phyloP scores from a whole-genome alignment of 2,888 invertebrate species.

The Vanessa cardui region DNA sequence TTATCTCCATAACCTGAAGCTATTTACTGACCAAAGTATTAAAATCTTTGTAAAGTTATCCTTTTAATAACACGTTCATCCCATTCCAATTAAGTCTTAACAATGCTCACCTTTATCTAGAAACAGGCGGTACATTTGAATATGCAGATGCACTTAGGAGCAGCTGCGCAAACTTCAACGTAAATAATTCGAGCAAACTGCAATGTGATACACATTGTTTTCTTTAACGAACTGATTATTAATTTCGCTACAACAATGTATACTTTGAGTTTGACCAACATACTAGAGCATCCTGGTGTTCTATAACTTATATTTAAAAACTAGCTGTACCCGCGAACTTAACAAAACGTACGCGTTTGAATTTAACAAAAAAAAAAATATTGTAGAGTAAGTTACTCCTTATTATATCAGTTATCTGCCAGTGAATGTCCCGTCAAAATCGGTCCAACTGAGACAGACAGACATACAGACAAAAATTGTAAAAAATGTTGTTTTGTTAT shows the following conservation, averaged over 20 bases:
- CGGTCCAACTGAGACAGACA: too few species aligned
- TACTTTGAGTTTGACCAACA: not conserved
- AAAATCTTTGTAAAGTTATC: not conserved
- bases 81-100: slow-evolving; percentile 8
- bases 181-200: slow-evolving; percentile 28
- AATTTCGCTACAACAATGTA: not conserved
- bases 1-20: not conserved
- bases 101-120: slow-evolving; percentile 17
- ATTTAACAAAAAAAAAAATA: too few species aligned
- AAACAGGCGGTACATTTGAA: slow-evolving; percentile 34
- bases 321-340: too few species aligned
- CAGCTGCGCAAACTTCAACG: slow-evolving; percentile 38
- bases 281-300: not conserved
- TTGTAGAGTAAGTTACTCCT: too few species aligned
- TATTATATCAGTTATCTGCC: too few species aligned
- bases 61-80: slow-evolving; percentile 1
- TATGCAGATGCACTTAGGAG: slow-evolving; percentile 37
- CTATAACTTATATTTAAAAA: not conserved
- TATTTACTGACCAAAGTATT: not conserved
- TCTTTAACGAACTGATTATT: slow-evolving; percentile 7
- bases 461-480: too few species aligned
- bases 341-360: too few species aligned
- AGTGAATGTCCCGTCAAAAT: too few species aligned
- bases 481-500: too few species aligned
- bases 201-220: slow-evolving; percentile 12